Percentiles rank a stretch among this genome's conserved stretches.
Conservation (phyloP, 1,140 invertebrate genomes). For the Globodera rostochiensis region DNA sequence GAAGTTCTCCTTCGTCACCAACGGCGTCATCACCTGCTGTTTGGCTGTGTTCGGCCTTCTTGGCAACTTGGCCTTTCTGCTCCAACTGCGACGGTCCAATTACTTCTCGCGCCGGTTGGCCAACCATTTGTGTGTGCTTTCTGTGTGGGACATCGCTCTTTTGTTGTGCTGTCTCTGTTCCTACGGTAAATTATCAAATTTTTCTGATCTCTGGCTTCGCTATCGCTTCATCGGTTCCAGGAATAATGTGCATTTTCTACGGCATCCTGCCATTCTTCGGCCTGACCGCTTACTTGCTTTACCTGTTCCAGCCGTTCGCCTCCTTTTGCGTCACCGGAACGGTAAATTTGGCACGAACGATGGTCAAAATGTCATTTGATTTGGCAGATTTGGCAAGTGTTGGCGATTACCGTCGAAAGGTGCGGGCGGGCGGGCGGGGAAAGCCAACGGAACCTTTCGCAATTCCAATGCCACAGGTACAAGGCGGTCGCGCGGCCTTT, state of each 20-base stretch:
- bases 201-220: background rate
- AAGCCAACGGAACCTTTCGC: slow-evolving; percentile 7
- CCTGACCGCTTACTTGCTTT: slow-evolving; percentile 59
- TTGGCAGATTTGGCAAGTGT: slow-evolving; percentile 57
- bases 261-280: slow-evolving; percentile 62
- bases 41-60: slow-evolving; percentile 60
- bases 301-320: slow-evolving; percentile 62
- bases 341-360: background rate
- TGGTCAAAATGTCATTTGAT: background rate
- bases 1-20: slow-evolving; percentile 57
- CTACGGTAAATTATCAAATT: slow-evolving; percentile 12
- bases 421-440: background rate
- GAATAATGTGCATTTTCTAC: slow-evolving; percentile 56
- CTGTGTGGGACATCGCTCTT: slow-evolving; percentile 61
- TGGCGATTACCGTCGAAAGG: slow-evolving; percentile 62
- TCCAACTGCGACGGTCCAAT: slow-evolving; percentile 54
- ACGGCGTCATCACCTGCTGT: slow-evolving; percentile 56
- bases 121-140: slow-evolving; percentile 59
- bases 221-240: slow-evolving; percentile 36
- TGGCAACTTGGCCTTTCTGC: slow-evolving; percentile 45
- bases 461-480: slow-evolving; percentile 43
- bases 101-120: slow-evolving; percentile 61
- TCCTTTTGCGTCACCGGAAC: slow-evolving; percentile 62
- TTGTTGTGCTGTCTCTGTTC: slow-evolving; percentile 46
- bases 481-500: slow-evolving; percentile 56